Percentiles rank a stretch among this genome's conserved stretches.
phyloP scores from a whole-genome alignment of 2,113 vertebrate species.

The Ammodytes marinus region DNA sequence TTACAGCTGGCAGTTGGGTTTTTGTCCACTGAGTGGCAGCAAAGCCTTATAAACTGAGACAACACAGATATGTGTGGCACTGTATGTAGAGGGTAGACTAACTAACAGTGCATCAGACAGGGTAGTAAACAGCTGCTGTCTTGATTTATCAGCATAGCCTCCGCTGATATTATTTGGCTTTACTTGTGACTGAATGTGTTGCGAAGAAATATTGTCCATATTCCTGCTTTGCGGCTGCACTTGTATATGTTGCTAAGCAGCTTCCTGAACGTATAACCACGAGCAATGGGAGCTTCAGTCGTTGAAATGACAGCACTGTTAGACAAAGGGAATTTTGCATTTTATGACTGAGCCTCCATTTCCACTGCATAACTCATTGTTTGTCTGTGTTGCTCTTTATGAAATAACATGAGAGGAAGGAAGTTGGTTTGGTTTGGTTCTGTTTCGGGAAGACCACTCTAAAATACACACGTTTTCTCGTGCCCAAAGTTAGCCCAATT shows the following conservation, averaged over 20 bases:
- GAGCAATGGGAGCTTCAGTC: conserved; percentile 36
- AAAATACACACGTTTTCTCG: neutral
- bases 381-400: conserved; percentile 32
- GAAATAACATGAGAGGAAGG: conserved; percentile 15
- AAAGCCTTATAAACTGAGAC: conserved; percentile 25
- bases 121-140: conserved; percentile 39
- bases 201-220: conserved; percentile 48
- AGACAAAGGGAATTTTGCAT: conserved; percentile 23
- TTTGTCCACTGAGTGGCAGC: conserved; percentile 63
- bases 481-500: neutral
- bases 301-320: conserved; percentile 18
- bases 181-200: conserved; percentile 61
- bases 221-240: conserved; percentile 48
- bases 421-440: conserved; percentile 21
- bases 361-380: conserved; percentile 29
- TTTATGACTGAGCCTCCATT: conserved; percentile 34
- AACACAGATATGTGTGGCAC: neutral
- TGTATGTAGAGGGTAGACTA: neutral
- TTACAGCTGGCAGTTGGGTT: neutral
- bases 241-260: conserved; percentile 60
- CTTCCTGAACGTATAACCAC: conserved; percentile 60
- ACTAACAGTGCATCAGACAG: neutral
- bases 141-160: conserved; percentile 29
- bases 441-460: neutral
- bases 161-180: conserved; percentile 31